phyloP scores from a whole-genome alignment of 2,113 vertebrate species.

The Indicator maculatus region DNA sequence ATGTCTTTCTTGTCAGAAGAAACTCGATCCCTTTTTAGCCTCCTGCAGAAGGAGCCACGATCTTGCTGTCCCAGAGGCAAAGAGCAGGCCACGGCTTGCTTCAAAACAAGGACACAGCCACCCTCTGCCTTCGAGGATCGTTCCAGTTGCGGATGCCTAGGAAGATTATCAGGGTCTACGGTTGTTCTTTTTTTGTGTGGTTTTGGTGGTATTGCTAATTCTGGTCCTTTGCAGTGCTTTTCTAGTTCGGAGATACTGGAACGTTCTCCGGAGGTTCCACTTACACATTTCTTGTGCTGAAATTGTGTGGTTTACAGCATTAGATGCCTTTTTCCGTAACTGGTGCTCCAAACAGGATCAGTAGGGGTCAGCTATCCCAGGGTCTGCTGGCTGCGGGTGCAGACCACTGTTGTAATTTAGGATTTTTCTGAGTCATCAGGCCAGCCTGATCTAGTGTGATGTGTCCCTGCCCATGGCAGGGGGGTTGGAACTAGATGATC shows the following conservation, averaged over 20 bases:
- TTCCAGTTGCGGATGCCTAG: neutral
- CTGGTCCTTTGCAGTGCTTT: neutral
- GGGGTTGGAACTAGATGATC: no score
- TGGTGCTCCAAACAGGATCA: accelerated
- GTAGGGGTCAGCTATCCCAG: accelerated
- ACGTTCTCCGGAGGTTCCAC: neutral
- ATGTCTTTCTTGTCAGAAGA: accelerated
- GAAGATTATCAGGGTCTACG: neutral
- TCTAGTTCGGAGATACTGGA: neutral
- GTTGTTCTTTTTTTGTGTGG: neutral
- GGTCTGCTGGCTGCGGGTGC: neutral
- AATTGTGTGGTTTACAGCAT: neutral
- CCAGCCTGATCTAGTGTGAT: no score
- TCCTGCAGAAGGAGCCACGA: accelerated
- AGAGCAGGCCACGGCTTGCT: neutral
- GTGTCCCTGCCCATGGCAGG: no score
- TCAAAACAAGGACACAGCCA: neutral
- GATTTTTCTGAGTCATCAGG: neutral
- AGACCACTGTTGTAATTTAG: neutral
- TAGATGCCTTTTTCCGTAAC: accelerated
- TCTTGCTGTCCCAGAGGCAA: accelerated
- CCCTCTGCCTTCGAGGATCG: accelerated
- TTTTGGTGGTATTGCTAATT: neutral
- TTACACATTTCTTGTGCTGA: accelerated
- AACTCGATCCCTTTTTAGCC: accelerated